Evolutionary conservation across 2,797 vertebrate genomes (phyloP).

Genomic region (Crenichthys baileyi): DNA sequence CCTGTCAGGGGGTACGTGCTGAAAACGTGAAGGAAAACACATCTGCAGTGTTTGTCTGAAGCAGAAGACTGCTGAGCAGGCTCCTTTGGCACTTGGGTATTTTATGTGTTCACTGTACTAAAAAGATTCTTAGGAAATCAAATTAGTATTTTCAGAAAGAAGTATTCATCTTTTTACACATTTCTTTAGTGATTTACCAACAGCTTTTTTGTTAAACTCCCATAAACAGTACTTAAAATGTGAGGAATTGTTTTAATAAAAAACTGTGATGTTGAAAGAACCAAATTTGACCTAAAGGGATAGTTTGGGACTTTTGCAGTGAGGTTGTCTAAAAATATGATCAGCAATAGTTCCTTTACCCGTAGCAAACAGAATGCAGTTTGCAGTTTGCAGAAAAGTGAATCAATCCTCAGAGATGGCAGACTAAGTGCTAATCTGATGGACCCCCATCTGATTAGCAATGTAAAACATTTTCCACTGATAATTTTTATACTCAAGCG

Average conservation of each 20-base stretch:
- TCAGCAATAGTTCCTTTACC: too few relatives aligned
- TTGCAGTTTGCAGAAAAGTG: background rate
- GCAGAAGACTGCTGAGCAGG: background rate
- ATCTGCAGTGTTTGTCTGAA: background rate
- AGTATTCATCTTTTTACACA: background rate
- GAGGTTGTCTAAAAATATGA: background rate
- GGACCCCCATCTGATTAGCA: background rate
- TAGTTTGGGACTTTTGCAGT: background rate
- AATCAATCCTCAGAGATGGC: background rate
- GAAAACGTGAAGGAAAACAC: background rate
- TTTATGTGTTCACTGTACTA: background rate
- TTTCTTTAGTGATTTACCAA: background rate
- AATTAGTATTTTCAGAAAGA: background rate
- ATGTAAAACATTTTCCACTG: background rate
- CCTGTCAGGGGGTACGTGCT: conserved; percentile 32
- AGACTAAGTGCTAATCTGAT: background rate
- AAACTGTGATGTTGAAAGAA: background rate
- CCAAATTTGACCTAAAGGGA: background rate
- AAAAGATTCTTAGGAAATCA: background rate
- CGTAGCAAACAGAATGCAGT: background rate
- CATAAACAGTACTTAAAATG: background rate
- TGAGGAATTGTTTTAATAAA: background rate
- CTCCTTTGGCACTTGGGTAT: background rate
- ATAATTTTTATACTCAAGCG: background rate
- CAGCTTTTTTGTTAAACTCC: background rate